Percentiles rank a stretch among this genome's conserved stretches.
phyloP scores from a whole-genome alignment of 2,113 vertebrate genomes.

The Vulpes lagopus region DNA sequence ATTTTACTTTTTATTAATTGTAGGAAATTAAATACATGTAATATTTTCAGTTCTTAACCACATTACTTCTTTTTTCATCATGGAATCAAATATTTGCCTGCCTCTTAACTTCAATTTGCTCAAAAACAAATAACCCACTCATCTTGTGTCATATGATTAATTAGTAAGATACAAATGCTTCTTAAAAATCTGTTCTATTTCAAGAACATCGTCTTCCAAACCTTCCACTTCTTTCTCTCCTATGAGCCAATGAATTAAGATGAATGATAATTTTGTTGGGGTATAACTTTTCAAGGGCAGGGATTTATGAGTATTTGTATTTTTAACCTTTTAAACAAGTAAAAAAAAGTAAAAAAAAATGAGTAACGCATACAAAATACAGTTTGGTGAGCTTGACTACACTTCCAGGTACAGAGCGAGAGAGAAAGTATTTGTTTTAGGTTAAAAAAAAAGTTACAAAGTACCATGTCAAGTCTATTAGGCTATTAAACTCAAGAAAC shows the following conservation, averaged over 20 bases:
- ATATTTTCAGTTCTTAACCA: background rate
- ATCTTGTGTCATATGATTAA: background rate
- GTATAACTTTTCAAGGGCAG: background rate
- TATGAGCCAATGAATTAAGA: background rate
- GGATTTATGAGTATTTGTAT: background rate
- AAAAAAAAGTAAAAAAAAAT: background rate
- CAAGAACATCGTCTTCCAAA: background rate
- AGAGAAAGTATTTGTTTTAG: background rate
- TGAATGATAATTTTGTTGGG: background rate
- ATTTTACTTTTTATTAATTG: background rate
- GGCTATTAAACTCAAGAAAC: constrained; percentile 31
- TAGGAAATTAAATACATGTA: background rate
- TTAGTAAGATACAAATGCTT: background rate
- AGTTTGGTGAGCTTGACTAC: background rate
- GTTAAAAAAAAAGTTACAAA: background rate
- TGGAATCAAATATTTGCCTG: background rate
- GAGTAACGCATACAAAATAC: background rate
- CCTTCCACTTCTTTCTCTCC: background rate
- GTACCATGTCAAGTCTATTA: background rate
- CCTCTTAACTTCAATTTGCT: background rate
- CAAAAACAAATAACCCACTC: background rate
- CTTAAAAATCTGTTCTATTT: background rate
- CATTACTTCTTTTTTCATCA: background rate
- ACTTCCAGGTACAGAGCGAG: background rate
- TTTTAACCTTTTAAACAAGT: background rate